These are phyloP conservation scores for Xestobium rufovillosum DNA, from an alignment of 2,888 invertebrate genomes.

Conservation along the genomic window DNA sequence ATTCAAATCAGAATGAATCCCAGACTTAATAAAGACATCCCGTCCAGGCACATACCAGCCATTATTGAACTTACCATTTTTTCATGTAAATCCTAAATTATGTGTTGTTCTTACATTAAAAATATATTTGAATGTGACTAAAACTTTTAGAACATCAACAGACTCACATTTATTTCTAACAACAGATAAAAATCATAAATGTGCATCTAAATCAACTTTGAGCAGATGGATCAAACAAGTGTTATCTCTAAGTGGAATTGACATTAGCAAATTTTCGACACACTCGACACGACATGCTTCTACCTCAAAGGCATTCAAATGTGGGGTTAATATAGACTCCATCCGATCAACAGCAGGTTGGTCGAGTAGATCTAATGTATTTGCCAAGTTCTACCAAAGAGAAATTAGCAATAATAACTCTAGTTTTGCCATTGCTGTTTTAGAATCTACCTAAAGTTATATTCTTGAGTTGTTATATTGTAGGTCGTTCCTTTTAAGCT, in stretches of 20 bases:
- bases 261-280: slow-evolving; percentile 20
- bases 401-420: too few species aligned
- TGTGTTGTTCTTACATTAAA: slow-evolving; percentile 10
- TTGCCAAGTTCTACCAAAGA: too few species aligned
- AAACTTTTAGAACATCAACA: slow-evolving; percentile 8
- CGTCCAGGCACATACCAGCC: slow-evolving; percentile 11
- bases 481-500: too few species aligned
- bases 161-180: slow-evolving; percentile 16
- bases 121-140: slow-evolving; percentile 14
- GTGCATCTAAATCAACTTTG: slow-evolving; percentile 20
- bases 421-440: too few species aligned
- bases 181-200: slow-evolving; percentile 18
- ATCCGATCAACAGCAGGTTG: slow-evolving; percentile 21
- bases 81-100: slow-evolving; percentile 6
- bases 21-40: slow-evolving; percentile 17
- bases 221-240: slow-evolving; percentile 23
- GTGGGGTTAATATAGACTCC: slow-evolving; percentile 21
- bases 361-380: too few species aligned
- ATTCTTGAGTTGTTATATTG: too few species aligned
- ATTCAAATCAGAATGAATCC: slow-evolving; percentile 14
- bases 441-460: too few species aligned
- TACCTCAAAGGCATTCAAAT: slow-evolving; percentile 22
- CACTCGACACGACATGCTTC: slow-evolving; percentile 26
- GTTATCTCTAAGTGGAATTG: slow-evolving; percentile 20
- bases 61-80: slow-evolving; percentile 4